phyloP scores from a whole-genome alignment of 2,888 invertebrate species.

The Hyposoter didymator region DNA sequence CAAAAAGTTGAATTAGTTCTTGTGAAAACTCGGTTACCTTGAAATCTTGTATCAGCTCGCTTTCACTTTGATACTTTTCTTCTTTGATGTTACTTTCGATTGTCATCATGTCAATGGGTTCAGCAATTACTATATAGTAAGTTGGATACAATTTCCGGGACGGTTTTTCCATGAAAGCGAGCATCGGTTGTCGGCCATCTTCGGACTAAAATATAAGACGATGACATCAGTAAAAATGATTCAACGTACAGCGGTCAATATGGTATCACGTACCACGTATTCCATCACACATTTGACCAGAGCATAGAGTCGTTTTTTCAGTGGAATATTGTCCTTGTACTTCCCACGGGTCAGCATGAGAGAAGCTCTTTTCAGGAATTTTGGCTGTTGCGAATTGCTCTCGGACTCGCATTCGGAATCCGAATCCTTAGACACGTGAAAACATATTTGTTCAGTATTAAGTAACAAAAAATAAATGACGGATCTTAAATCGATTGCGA shows the following conservation, averaged over 20 bases:
- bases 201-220: conserved; percentile 85
- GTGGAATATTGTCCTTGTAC: conserved; percentile 86
- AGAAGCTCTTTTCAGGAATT: conserved; percentile 82
- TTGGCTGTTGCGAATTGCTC: conserved; percentile 80
- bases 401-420: conserved; percentile 82
- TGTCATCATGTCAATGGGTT: conserved; percentile 97
- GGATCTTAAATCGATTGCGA: not conserved
- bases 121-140: conserved; percentile 96
- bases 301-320: conserved; percentile 92
- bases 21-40: conserved; percentile 81
- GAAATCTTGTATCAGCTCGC: conserved; percentile 87
- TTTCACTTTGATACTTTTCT: conserved; percentile 87
- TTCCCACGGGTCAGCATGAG: conserved; percentile 84
- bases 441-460: not conserved
- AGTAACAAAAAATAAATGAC: not conserved
- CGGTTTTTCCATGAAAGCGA: conserved; percentile 98
- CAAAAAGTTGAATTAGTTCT: not conserved
- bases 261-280: conserved; percentile 86
- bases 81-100: conserved; percentile 96
- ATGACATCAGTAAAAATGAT: conserved; percentile 53
- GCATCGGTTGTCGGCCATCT: conserved; percentile 93
- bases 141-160: conserved; percentile 97
- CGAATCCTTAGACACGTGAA: conserved; percentile 76
- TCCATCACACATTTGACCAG: conserved; percentile 92
- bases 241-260: conserved; percentile 37